Evolutionary conservation across 2,797 vertebrate genomes (phyloP).

Genomic region (Psittacula derbiana): DNA sequence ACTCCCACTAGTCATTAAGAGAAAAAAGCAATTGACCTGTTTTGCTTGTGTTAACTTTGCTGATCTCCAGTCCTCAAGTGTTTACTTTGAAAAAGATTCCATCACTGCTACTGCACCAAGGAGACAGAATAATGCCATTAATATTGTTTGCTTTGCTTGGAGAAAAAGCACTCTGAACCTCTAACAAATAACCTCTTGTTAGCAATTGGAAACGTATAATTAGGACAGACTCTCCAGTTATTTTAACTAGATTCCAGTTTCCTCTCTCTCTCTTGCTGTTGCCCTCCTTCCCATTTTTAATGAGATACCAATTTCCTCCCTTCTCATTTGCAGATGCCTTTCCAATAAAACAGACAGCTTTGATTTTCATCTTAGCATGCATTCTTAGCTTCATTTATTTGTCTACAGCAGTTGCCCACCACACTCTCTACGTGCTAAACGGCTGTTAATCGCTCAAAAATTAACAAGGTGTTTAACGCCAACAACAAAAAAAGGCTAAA

Average conservation of each 20-base stretch:
- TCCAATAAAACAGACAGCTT: slow-evolving; percentile 75
- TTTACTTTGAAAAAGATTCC: slow-evolving; percentile 71
- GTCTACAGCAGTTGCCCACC: not conserved
- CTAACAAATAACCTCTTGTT: slow-evolving; percentile 73
- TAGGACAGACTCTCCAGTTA: slow-evolving; percentile 56
- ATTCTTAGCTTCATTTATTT: slow-evolving; percentile 71
- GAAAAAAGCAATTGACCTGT: slow-evolving; percentile 58
- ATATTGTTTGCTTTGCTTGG: slow-evolving; percentile 68
- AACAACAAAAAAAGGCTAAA: not conserved
- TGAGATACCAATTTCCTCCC: slow-evolving; percentile 77
- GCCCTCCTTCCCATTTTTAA: slow-evolving; percentile 72
- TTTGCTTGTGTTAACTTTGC: slow-evolving; percentile 49
- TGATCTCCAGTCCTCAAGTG: slow-evolving; percentile 49
- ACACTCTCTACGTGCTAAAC: slow-evolving; percentile 67
- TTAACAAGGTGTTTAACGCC: slow-evolving; percentile 73
- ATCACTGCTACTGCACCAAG: slow-evolving; percentile 28
- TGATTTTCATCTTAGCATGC: slow-evolving; percentile 68
- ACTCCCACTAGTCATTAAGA: slow-evolving; percentile 59
- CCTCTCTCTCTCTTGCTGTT: slow-evolving; percentile 3
- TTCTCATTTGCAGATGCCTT: slow-evolving; percentile 67
- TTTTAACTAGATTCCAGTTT: slow-evolving; percentile 72
- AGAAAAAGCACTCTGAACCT: slow-evolving; percentile 58
- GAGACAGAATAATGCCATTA: slow-evolving; percentile 67
- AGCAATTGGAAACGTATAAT: slow-evolving; percentile 71
- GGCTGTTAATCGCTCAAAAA: slow-evolving; percentile 76